Evolutionary conservation across 1,140 invertebrate genomes (phyloP), one percentile per base, ranked within the genome.

Genomic region (Philopotamus ludificatus): DNA sequence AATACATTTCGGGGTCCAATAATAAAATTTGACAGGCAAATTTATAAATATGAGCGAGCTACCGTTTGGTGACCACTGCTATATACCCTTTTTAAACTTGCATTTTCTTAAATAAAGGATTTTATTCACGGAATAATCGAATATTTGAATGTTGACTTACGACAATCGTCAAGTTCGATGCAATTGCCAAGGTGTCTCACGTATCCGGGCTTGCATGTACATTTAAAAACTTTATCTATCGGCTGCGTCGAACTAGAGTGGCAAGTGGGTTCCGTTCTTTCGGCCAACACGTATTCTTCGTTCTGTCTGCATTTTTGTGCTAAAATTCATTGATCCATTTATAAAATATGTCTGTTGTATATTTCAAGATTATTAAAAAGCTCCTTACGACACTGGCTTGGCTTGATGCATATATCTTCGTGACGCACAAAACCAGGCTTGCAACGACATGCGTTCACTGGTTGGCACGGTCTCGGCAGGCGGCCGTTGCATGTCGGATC

Each of bases 201-300:
- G n/a, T n/a, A n/a, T n/a, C n/a, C n/a, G n/a, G n/a, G n/a, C n/a
- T n/a, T n/a, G n/a, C n/a, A n/a, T n/a, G n/a, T n/a, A n/a, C n/a
- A n/a, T n/a, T n/a, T n/a, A n/a, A n/a, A n/a, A n/a, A n/a, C n/a
- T n/a, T n/a, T n/a, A n/a, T n/a, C n/a, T n/a, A n/a, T n/a, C n/a
- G n/a, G n/a, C n/a, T n/a, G n/a, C n/a, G n/a, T n/a, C n/a, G n/a
- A n/a, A n/a, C n/a, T n/a, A n/a, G n/a, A n/a, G n/a, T n/a, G n/a
- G 25, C 57, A 60, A 4, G 41, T 60, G 25, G 1, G 1, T 60
- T 57, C 54, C 9, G 26, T 28, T 2, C 9, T 20, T 42, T 1
- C 42, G 9, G 54, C 20, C 3, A 4, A n/a, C 9, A 57, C 54
- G 12, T 42, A 57, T 42, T 57, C 54, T 42, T 57, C 54, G 42